A percentile compares a stretch with the other conserved stretches of the same genome.
Conservation (phyloP, 1,140 invertebrate species). For the Coelopa frigida region DNA sequence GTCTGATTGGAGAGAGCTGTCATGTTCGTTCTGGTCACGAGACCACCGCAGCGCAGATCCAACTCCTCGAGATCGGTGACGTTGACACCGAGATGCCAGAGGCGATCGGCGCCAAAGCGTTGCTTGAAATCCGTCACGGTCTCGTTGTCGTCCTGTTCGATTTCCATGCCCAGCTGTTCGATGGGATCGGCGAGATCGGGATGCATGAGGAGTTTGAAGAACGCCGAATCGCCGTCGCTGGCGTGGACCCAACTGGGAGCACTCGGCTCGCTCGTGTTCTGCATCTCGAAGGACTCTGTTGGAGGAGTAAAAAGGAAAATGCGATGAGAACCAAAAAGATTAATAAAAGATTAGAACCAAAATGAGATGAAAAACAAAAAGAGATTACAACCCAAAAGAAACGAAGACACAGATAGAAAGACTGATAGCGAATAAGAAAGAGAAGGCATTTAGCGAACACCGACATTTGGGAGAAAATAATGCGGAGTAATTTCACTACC, state of each 20-base stretch:
- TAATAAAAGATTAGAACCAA: background rate
- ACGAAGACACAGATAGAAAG: no score
- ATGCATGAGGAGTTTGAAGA: slow-evolving; percentile 60
- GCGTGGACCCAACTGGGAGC: slow-evolving; percentile 35
- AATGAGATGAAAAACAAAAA: background rate
- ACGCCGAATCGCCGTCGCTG: slow-evolving; percentile 48
- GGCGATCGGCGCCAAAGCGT: slow-evolving; percentile 55
- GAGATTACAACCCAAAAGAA: background rate
- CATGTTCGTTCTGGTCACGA: slow-evolving; percentile 57
- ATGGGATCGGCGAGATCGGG: slow-evolving; percentile 60
- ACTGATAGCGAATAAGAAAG: no score
- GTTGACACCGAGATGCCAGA: slow-evolving; percentile 58
- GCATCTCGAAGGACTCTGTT: slow-evolving; percentile 3
- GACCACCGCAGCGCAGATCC: slow-evolving; percentile 62
- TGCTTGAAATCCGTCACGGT: slow-evolving; percentile 60
- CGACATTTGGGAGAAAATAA: no score
- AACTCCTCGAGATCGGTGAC: slow-evolving; percentile 60
- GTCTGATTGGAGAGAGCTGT: slow-evolving; percentile 51
- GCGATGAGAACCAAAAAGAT: background rate
- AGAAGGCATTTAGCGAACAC: no score
- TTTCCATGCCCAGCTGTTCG: slow-evolving; percentile 63
- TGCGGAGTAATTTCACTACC: no score
- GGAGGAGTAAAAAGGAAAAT: background rate
- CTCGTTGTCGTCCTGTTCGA: slow-evolving; percentile 59
- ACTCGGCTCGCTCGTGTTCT: no score